A percentile compares a stretch with the other conserved stretches of the same genome.
Evolutionary conservation across 1,140 invertebrate species (phyloP).

Genomic region (Drosophila chauvacae): DNA sequence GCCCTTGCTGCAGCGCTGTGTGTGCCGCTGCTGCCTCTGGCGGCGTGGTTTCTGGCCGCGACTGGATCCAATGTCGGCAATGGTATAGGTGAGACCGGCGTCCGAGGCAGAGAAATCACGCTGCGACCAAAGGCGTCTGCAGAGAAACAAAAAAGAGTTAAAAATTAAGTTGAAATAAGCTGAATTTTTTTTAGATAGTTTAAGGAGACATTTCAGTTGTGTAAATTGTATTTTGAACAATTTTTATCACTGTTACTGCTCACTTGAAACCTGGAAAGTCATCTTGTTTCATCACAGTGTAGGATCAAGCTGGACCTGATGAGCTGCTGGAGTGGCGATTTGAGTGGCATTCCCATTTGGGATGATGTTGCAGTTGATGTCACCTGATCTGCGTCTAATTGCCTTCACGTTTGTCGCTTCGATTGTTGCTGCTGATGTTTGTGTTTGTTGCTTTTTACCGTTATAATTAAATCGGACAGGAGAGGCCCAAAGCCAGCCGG

Average conservation of each 20-base stretch:
- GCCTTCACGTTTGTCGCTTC: constrained; percentile 33
- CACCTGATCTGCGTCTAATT: constrained; percentile 55
- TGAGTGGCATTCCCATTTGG: constrained; percentile 54
- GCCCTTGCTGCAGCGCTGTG: constrained; percentile 73
- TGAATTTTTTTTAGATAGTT: no score
- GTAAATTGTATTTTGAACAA: background rate
- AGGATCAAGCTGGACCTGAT: constrained; percentile 5
- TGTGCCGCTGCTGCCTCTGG: constrained; percentile 64
- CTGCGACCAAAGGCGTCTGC: constrained; percentile 72
- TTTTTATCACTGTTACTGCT: no score
- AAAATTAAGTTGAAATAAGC: background rate
- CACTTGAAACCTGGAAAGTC: no score
- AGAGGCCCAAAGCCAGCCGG: constrained; percentile 52
- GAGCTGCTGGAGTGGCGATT: constrained; percentile 1
- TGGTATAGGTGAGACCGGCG: constrained; percentile 78
- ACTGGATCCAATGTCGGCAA: constrained; percentile 62
- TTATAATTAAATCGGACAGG: constrained; percentile 71
- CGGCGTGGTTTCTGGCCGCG: constrained; percentile 68
- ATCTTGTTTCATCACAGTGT: background rate
- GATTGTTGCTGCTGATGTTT: constrained; percentile 39
- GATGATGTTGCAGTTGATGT: constrained; percentile 40
- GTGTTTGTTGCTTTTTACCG: constrained; percentile 69
- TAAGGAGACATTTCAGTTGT: background rate
- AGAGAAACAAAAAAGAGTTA: background rate
- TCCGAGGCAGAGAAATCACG: constrained; percentile 81